phyloP scores from a whole-genome alignment of 2,888 invertebrate genomes.

The Phalangium opilio region DNA sequence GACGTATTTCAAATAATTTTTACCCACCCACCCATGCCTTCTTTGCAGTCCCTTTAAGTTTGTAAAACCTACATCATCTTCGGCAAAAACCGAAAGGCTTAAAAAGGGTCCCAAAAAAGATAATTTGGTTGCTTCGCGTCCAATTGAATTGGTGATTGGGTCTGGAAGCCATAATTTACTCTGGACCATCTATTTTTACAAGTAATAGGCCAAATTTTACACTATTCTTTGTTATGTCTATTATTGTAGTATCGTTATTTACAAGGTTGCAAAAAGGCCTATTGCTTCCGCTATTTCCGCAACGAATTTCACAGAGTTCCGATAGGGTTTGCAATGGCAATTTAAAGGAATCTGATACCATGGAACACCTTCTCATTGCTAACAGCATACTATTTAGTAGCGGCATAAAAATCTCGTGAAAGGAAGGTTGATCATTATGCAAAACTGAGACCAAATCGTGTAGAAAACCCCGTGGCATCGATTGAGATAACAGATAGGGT shows the following conservation, averaged over 20 bases:
- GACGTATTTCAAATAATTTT: too few species aligned
- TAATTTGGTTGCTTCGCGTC: conserved; percentile 68
- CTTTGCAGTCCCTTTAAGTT: too few species aligned
- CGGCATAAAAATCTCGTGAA: conserved; percentile 39
- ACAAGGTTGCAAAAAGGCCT: conserved; percentile 54
- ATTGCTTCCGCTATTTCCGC: conserved; percentile 44
- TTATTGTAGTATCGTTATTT: too few species aligned
- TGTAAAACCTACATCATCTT: conserved; percentile 51
- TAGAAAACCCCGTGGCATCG: conserved; percentile 55
- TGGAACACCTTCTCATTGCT: conserved; percentile 49
- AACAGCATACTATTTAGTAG: conserved; percentile 54
- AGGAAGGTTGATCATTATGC: conserved; percentile 1
- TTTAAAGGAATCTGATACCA: conserved; percentile 49
- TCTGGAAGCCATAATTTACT: conserved; percentile 55
- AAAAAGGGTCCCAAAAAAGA: conserved; percentile 85
- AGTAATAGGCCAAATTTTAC: too few species aligned
- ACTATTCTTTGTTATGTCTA: too few species aligned
- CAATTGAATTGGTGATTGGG: conserved; percentile 54
- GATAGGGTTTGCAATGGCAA: conserved; percentile 54
- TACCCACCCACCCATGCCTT: too few species aligned
- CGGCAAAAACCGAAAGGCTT: conserved; percentile 77
- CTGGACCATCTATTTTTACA: conserved; percentile 25
- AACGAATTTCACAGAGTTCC: conserved; percentile 63
- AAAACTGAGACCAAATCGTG: conserved; percentile 40
- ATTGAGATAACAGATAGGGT: conserved; percentile 50